Conservation (phyloP, 2,113 vertebrate genomes). For the Tor tambroides region DNA sequence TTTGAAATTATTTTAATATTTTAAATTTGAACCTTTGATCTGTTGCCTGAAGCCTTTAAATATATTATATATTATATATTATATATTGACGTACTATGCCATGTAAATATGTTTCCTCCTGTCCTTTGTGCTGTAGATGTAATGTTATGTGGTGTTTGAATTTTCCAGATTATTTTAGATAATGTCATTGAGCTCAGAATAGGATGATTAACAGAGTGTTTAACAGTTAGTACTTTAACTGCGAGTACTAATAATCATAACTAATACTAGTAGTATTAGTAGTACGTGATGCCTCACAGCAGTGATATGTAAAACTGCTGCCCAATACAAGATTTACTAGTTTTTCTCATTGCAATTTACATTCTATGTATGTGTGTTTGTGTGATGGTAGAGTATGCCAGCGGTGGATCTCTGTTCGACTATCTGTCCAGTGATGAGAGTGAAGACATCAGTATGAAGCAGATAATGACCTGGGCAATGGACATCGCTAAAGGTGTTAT, state of each 20-base stretch:
- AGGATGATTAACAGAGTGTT: too few species aligned
- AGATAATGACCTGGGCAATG: constrained; percentile 96
- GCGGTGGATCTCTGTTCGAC: constrained; percentile 91
- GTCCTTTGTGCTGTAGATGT: not conserved
- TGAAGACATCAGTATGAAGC: constrained; percentile 95
- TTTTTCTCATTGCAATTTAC: not conserved
- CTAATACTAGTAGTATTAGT: not conserved
- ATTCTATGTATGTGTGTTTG: not conserved
- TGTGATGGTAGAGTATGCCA: constrained; percentile 86
- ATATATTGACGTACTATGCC: not conserved
- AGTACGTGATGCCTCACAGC: not conserved
- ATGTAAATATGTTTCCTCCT: not conserved
- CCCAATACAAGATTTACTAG: not conserved
- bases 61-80: too few species aligned
- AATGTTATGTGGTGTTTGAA: not conserved
- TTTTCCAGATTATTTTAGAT: not conserved
- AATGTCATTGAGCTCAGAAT: not conserved
- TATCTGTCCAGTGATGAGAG: constrained; percentile 95
- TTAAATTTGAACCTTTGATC: not conserved
- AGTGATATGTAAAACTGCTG: not conserved
- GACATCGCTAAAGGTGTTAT: constrained; percentile 94
- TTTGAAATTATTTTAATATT: not conserved
- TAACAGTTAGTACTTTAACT: too few species aligned
- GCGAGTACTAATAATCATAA: too few species aligned
- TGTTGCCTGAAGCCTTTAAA: not conserved